phyloP scores from a whole-genome alignment of 2,888 invertebrate species.

The Apotomis betuletana region DNA sequence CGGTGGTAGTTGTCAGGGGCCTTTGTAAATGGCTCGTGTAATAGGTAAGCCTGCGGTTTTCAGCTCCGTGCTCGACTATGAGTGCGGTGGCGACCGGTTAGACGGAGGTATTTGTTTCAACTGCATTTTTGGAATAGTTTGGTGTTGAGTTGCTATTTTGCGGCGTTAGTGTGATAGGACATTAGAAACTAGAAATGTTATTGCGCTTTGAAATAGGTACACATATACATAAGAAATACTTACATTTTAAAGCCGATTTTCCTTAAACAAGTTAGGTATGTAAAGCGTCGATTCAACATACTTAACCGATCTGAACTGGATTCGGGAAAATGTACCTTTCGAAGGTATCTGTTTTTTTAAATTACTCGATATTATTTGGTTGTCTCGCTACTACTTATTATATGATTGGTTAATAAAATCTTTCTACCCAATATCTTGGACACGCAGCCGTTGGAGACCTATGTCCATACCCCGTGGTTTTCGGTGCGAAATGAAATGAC shows the following conservation, averaged over 20 bases:
- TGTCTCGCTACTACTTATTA: too few relatives aligned
- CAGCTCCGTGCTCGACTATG: conserved; percentile 55
- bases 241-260: background rate
- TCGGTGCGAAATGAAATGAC: too few relatives aligned
- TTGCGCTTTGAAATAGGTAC: background rate
- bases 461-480: too few relatives aligned
- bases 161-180: conserved; percentile 8
- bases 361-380: too few relatives aligned
- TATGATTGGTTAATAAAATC: too few relatives aligned
- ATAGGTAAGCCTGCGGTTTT: conserved; percentile 49
- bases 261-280: too few relatives aligned
- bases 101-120: conserved; percentile 60
- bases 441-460: conserved; percentile 97
- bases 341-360: too few relatives aligned
- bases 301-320: too few relatives aligned
- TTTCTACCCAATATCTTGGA: conserved; percentile 96
- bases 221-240: background rate
- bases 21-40: conserved; percentile 46
- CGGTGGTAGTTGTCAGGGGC: conserved; percentile 35
- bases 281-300: too few relatives aligned
- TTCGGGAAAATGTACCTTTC: too few relatives aligned
- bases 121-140: conserved; percentile 72
- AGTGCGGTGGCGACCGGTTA: conserved; percentile 70
- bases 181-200: conserved; percentile 10
- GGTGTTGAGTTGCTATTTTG: conserved; percentile 56